Conservation (phyloP, 30 jellyfish, hydroid and myxozoan species). For the Cassiopea xamachana region DNA sequence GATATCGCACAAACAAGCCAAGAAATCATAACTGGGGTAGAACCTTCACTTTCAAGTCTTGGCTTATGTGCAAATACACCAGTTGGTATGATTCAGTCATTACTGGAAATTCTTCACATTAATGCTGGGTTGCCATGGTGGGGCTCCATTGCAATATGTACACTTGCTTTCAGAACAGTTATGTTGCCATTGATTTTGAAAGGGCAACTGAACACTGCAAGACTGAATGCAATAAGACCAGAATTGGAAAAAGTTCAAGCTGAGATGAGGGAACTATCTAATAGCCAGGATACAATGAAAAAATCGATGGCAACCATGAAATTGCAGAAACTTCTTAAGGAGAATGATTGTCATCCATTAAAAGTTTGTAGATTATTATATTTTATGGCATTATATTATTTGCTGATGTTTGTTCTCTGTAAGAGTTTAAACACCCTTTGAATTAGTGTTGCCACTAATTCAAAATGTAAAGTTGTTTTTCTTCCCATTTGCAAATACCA, state of each 20-base stretch:
- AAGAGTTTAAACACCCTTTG: no score
- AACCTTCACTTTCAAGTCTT: conserved; percentile 74
- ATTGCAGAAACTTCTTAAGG: conserved; percentile 82
- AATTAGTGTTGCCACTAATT: no score
- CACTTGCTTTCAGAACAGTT: conserved; percentile 77
- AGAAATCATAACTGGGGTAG: conserved; percentile 68
- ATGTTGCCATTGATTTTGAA: conserved; percentile 91
- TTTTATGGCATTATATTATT: background rate
- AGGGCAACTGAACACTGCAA: conserved; percentile 92
- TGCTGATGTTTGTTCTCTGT: no score
- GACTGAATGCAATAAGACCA: conserved; percentile 80
- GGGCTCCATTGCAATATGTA: conserved; percentile 86
- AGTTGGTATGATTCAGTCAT: conserved; percentile 80
- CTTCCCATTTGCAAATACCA: no score
- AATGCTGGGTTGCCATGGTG: conserved; percentile 94
- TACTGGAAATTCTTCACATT: conserved; percentile 81
- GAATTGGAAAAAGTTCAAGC: conserved; percentile 89
- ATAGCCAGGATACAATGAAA: conserved; percentile 84
- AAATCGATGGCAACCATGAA: conserved; percentile 89
- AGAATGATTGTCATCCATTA: conserved; percentile 88
- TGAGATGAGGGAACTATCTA: conserved; percentile 81
- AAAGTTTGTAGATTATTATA: conserved; percentile 50
- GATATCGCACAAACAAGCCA: conserved; percentile 48
- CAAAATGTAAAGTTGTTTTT: no score
- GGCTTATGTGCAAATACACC: conserved; percentile 96